These are phyloP conservation scores for Buathra laborator DNA, from an alignment of 2,888 invertebrate genomes.

Conservation along the genomic window DNA sequence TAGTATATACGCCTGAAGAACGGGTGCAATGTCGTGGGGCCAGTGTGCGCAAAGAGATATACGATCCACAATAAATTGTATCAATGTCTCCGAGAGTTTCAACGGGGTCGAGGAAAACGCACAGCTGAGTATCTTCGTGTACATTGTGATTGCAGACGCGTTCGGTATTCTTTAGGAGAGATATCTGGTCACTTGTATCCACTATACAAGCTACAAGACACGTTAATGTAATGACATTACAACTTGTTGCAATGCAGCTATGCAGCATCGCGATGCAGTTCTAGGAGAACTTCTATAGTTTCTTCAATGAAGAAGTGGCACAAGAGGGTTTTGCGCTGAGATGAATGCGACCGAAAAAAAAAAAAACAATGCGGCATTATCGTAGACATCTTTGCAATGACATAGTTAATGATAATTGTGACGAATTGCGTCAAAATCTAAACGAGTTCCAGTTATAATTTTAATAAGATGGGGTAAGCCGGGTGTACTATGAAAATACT, in stretches of 20 bases:
- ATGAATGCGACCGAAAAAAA: neutral
- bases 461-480: too few relatives aligned
- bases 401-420: neutral
- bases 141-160: neutral
- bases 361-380: neutral
- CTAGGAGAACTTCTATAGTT: neutral
- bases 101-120: constrained; percentile 1
- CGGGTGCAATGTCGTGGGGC: constrained; percentile 8
- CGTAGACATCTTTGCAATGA: neutral
- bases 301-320: neutral
- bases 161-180: constrained; percentile 3
- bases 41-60: constrained; percentile 60
- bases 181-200: neutral
- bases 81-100: constrained; percentile 61
- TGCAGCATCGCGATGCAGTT: too few relatives aligned
- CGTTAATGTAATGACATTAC: neutral
- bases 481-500: too few relatives aligned
- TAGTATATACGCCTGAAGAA: constrained; percentile 15
- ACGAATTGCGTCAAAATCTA: neutral
- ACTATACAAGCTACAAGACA: too few relatives aligned
- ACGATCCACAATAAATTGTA: constrained; percentile 67
- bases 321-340: neutral
- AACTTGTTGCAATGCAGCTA: neutral
- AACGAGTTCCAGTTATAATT: neutral
- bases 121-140: neutral